Evolutionary conservation across 92 coral and sea anemone species (phyloP), one percentile per base, ranked within the genome.

Genomic region (Bergia puertoricense): DNA sequence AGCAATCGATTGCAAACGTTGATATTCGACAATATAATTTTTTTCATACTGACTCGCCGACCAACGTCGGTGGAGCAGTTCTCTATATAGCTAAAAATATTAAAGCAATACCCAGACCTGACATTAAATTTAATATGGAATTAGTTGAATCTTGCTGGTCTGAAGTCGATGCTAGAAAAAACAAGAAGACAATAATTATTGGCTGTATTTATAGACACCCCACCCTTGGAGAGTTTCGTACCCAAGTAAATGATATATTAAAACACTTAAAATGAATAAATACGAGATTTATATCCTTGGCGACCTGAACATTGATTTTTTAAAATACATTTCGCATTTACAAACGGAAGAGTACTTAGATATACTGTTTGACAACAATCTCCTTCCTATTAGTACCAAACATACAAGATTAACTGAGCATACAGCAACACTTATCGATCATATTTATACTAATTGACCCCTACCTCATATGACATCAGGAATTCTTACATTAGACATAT

Each of bases 41-140:
- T 91, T 81, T 62, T 30, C 90, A 93, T 81, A 74, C 78, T 72
- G 91, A 93, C 88, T 84, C 95, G 22, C 80, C 85, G 41, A 90
- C 94, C 57, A 79, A 87, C 23, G 95, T 93, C 38, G 92, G 92
- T 42, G 91, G 94, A n/a, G 94, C 90, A 13, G 95, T 77, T 59
- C 16, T 93, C 20, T 90, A 93, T 46, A 80, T 93, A 22, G 36
- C 71, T 6, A 43, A 84, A 50, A 81, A 81, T 30, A 74, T 91
- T 40, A 91, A 88, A 76, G 46, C 90, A n/a, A 68, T 88, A 50
- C 89, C 89, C 16, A 88, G 93, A 72, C 93, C 89, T 67, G 93
- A 91, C 23, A 88, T 91, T 23, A 82, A 87, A 77, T 87, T 91
- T 83, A 76, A 81, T 48, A 86, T 86, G 88, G 76, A 46, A 66